A percentile compares a stretch with the other conserved stretches of the same genome.
Evolutionary conservation across 2,113 vertebrate genomes (phyloP).

Genomic region (Larimichthys polyactis): DNA sequence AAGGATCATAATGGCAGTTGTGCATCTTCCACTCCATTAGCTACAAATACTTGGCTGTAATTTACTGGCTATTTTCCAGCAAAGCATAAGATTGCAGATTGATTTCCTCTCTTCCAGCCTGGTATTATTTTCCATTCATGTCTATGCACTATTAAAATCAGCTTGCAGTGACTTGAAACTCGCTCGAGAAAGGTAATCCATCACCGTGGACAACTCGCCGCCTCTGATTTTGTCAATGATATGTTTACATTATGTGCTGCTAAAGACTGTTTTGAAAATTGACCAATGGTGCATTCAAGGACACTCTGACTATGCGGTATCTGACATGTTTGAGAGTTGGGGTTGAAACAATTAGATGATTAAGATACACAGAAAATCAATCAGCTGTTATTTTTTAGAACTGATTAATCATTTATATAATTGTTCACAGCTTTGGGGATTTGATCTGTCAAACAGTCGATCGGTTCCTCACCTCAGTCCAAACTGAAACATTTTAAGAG

Average conservation of each 20-base stretch:
- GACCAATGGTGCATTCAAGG: background rate
- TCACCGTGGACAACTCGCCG: conserved; percentile 44
- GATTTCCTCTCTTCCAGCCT: conserved; percentile 59
- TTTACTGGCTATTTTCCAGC: conserved; percentile 57
- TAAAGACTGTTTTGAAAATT: conserved; percentile 29
- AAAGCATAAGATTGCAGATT: conserved; percentile 53
- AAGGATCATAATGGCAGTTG: conserved; percentile 49
- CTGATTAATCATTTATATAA: background rate
- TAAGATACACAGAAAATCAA: background rate
- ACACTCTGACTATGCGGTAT: conserved; percentile 5
- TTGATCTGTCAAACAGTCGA: background rate
- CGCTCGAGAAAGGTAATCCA: conserved; percentile 59
- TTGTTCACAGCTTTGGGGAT: background rate
- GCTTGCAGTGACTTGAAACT: conserved; percentile 52
- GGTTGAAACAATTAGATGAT: background rate
- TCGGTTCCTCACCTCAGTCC: no score
- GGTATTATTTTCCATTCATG: conserved; percentile 64
- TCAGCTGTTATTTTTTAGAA: background rate
- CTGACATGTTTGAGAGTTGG: background rate
- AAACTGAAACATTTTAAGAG: background rate
- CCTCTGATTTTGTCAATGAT: conserved; percentile 46
- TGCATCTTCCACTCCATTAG: conserved; percentile 58
- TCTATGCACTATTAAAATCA: conserved; percentile 45
- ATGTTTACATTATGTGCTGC: conserved; percentile 15
- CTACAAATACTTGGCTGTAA: conserved; percentile 42